Percentiles rank a stretch among this genome's conserved stretches.
Evolutionary conservation across 1,140 invertebrate species (phyloP).

Genomic region (Drosophila azteca): DNA sequence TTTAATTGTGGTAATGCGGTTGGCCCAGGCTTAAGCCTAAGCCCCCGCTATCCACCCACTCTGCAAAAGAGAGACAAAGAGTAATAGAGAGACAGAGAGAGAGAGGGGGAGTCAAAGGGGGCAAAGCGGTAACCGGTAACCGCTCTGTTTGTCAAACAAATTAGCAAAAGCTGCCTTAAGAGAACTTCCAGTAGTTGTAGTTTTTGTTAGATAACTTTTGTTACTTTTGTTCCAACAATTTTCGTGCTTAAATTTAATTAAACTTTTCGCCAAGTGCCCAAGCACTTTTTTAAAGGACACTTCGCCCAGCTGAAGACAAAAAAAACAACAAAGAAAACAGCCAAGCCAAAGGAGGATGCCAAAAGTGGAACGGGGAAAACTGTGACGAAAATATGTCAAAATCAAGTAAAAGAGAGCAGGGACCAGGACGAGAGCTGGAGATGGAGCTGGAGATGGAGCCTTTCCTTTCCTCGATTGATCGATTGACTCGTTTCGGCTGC

Average conservation of each 20-base stretch:
- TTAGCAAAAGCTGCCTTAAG: slow-evolving; percentile 63
- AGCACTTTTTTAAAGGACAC: slow-evolving; percentile 61
- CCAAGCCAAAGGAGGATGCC: neutral
- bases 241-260: slow-evolving; percentile 66
- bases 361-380: slow-evolving; percentile 17
- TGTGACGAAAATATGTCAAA: slow-evolving; percentile 67
- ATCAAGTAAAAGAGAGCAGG: slow-evolving; percentile 33
- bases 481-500: slow-evolving; percentile 66
- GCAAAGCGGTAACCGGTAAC: slow-evolving; percentile 28
- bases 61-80: neutral
- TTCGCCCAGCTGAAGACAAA: neutral
- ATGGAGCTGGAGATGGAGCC: too few species aligned
- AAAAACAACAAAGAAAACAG: neutral
- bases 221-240: slow-evolving; percentile 64
- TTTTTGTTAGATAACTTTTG: slow-evolving; percentile 56
- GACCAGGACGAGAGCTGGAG: too few species aligned
- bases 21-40: slow-evolving; percentile 43
- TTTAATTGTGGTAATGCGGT: slow-evolving; percentile 67
- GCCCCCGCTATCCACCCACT: slow-evolving; percentile 4
- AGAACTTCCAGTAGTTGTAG: slow-evolving; percentile 59
- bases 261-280: slow-evolving; percentile 52
- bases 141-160: slow-evolving; percentile 72
- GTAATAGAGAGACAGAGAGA: neutral
- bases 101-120: neutral
- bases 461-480: slow-evolving; percentile 58